Conservation (phyloP, 2,797 vertebrate species). For the Chloroceryle amazona region DNA sequence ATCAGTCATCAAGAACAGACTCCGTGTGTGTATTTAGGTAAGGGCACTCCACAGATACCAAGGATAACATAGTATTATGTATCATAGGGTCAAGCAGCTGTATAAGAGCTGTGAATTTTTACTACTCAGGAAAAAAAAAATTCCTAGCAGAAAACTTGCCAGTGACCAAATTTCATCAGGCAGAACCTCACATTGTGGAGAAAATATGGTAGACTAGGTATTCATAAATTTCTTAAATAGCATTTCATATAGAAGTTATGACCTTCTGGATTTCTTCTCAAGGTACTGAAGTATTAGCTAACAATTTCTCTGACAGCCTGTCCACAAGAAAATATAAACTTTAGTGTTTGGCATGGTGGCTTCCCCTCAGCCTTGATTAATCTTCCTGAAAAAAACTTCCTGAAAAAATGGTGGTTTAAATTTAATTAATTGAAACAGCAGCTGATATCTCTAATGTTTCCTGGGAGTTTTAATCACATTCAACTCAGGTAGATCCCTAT, state of each 20-base stretch:
- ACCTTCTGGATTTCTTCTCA: neutral
- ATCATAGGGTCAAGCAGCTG: neutral
- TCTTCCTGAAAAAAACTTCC: neutral
- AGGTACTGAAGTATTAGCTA: neutral
- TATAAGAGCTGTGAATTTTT: neutral
- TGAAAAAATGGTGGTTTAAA: neutral
- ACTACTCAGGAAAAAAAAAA: neutral
- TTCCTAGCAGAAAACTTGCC: neutral
- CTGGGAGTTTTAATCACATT: constrained; percentile 8
- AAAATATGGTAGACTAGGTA: neutral
- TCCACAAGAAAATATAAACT: neutral
- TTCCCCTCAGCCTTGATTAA: neutral
- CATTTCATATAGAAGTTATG: neutral
- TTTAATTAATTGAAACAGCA: neutral
- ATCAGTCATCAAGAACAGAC: neutral
- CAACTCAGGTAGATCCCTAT: neutral
- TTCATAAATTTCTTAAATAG: neutral
- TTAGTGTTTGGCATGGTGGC: neutral
- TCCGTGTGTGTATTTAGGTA: neutral
- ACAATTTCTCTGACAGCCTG: neutral
- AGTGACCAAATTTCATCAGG: neutral
- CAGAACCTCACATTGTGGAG: neutral
- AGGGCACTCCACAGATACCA: neutral
- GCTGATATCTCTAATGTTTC: neutral
- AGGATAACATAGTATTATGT: neutral